Evolutionary conservation across 1,140 invertebrate genomes (phyloP).

Genomic region (Eufriesea mexicana): DNA sequence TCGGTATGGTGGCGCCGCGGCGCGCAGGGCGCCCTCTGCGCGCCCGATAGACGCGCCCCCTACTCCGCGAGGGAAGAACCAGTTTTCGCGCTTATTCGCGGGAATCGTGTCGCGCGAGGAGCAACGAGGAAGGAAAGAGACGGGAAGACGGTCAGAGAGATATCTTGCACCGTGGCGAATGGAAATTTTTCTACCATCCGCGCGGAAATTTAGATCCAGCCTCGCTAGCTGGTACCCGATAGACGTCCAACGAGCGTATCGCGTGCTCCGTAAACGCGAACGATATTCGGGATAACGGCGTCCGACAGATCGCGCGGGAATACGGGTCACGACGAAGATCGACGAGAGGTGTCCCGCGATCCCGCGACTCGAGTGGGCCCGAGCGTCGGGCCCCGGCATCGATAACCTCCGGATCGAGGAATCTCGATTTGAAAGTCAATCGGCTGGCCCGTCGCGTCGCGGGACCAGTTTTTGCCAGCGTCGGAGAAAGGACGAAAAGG

Average conservation of each 20-base stretch:
- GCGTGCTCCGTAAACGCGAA: neutral
- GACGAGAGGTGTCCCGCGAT: too few relatives aligned
- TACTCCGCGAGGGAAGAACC: constrained; percentile 66
- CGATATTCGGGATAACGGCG: too few relatives aligned
- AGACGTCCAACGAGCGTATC: constrained; percentile 13
- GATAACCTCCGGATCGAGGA: constrained; percentile 42
- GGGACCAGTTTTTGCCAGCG: constrained; percentile 55
- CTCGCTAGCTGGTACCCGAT: too few relatives aligned
- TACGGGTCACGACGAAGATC: too few relatives aligned
- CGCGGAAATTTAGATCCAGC: neutral
- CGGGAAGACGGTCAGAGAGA: neutral
- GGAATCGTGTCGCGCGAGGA: neutral
- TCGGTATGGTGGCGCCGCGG: constrained; percentile 36
- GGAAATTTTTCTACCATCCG: neutral
- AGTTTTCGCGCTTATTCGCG: constrained; percentile 56
- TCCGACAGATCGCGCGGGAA: too few relatives aligned
- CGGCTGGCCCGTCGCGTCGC: constrained; percentile 7
- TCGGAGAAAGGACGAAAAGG: constrained; percentile 23
- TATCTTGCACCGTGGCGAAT: neutral
- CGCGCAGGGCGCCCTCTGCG: too few relatives aligned
- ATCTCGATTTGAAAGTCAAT: constrained; percentile 62
- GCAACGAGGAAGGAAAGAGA: neutral
- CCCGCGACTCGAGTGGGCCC: too few relatives aligned
- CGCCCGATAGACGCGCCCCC: too few relatives aligned
- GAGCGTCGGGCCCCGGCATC: constrained; percentile 14